Base-by-base conservation (phyloP, 2,888 invertebrate genomes). In the Callosobruchus maculatus region DNA sequence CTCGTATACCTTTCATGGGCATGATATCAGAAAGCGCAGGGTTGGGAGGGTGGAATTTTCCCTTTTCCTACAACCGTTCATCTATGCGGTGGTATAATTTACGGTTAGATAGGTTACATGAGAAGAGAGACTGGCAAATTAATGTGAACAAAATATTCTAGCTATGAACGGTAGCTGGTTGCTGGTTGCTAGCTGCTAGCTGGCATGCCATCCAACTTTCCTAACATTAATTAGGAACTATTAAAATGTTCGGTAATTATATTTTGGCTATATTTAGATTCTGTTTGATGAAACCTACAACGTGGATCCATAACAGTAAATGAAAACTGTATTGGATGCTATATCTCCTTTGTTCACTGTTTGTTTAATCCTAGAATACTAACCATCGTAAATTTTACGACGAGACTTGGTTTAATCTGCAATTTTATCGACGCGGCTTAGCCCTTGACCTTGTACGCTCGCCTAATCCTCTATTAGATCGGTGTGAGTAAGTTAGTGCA, bases 71-170 rank as follows among this genome's bases (percentile, higher is more conserved):
- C 76, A 75, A 73, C 74, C 49, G 49, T 49, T 49, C 49, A 49
- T 49, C 49, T 49, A 49, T 49, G 49, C 49, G 49, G 49, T 13
- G 49, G 77, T 77, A 77, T 76, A 79, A 78, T 76, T 78, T 77
- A 77, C 77, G 75, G 75, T 73, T 31, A 74, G 74, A 71, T 70
- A 76, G 74, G 80, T 78, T 80, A 79, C 76, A 74, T 76, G 80
- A 80, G 80, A 79, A 77, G 75, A 74, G 76, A 78, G 75, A 77
- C 79, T 18, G 75, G 77, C 77, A 80, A 80, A 80, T 80, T 80
- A 79, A 75, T 76, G 75, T 76, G 78, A 78, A 77, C 78, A 78
- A 79, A 80, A 80, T 80, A 80, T 80, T 80, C 79, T 76, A 74
- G 78, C 77, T 77, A 76, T 76, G 80, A 78, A 78, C 76, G 77